These are phyloP conservation scores for Goniozus legneri DNA, from an alignment of 1,140 invertebrate species.

Conservation along the genomic window DNA sequence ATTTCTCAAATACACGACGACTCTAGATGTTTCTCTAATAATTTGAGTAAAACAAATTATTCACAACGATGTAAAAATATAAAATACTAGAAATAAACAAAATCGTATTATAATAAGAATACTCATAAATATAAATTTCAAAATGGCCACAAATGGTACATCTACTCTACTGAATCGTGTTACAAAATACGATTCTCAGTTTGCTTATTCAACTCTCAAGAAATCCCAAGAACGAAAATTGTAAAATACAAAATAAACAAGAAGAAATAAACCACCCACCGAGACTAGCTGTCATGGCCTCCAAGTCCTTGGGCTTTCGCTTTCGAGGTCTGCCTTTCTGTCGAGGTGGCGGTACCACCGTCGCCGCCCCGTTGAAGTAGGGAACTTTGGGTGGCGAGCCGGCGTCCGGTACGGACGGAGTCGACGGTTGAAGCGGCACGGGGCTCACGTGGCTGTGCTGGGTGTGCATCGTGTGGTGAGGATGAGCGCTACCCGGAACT, in stretches of 20 bases:
- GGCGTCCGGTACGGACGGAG: constrained; percentile 35
- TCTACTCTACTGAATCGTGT: no score
- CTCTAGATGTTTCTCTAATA: no score
- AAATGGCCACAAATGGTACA: no score
- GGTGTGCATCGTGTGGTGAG: constrained; percentile 54
- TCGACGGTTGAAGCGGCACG: constrained; percentile 45
- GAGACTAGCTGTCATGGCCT: constrained; percentile 78
- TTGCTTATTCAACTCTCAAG: no score
- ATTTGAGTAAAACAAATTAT: no score
- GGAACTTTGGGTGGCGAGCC: constrained; percentile 55
- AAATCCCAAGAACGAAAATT: constrained; percentile 1
- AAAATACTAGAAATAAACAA: no score
- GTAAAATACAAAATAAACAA: constrained; percentile 3
- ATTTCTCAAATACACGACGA: no score
- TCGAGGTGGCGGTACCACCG: constrained; percentile 63
- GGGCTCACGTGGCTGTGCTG: constrained; percentile 50
- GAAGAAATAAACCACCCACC: constrained; percentile 62
- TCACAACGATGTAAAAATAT: no score
- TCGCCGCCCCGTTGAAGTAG: constrained; percentile 72
- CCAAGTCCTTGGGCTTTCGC: constrained; percentile 84
- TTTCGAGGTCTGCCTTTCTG: constrained; percentile 91
- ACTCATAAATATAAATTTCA: no score
- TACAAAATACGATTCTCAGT: no score
- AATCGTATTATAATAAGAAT: no score
- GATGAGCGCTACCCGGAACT: constrained; percentile 30